Percentiles rank a stretch among this genome's conserved stretches.
phyloP scores from a whole-genome alignment of 2,888 invertebrate species.

The Gymnosoma rotundatum region DNA sequence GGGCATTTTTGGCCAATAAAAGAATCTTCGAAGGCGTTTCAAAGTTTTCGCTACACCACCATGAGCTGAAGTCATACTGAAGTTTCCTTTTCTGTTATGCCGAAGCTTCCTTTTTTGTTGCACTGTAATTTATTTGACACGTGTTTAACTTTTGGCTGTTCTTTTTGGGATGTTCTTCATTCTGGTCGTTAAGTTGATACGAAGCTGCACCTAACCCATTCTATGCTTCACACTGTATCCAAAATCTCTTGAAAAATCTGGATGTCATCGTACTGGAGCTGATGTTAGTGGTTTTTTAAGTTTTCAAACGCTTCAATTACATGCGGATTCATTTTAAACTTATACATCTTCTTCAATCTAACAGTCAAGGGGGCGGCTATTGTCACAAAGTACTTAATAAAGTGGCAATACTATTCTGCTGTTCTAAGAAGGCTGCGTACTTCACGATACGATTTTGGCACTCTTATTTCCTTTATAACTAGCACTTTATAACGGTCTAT shows the following conservation, averaged over 20 bases:
- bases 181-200: too few relatives aligned
- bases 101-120: too few relatives aligned
- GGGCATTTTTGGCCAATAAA: too few relatives aligned
- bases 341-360: slow-evolving; percentile 26
- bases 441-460: slow-evolving; percentile 57
- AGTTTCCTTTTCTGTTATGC: slow-evolving; percentile 1
- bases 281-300: neutral
- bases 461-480: too few relatives aligned
- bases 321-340: slow-evolving; percentile 14
- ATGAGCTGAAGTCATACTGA: neutral
- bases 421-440: slow-evolving; percentile 68
- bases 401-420: slow-evolving; percentile 69
- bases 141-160: too few relatives aligned
- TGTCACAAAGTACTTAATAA: slow-evolving; percentile 38
- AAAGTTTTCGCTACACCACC: too few relatives aligned
- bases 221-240: too few relatives aligned
- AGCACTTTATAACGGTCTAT: too few relatives aligned
- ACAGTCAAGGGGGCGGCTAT: slow-evolving; percentile 44
- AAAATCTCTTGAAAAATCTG: slow-evolving; percentile 47
- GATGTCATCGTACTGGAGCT: slow-evolving; percentile 1
- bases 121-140: neutral
- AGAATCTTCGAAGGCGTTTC: too few relatives aligned
- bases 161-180: too few relatives aligned
- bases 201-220: too few relatives aligned
- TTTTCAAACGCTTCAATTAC: slow-evolving; percentile 1